These are phyloP conservation scores for Caenorhabditis sp. DNA, from an alignment of 2,888 invertebrate genomes.

Conservation along the genomic window DNA sequence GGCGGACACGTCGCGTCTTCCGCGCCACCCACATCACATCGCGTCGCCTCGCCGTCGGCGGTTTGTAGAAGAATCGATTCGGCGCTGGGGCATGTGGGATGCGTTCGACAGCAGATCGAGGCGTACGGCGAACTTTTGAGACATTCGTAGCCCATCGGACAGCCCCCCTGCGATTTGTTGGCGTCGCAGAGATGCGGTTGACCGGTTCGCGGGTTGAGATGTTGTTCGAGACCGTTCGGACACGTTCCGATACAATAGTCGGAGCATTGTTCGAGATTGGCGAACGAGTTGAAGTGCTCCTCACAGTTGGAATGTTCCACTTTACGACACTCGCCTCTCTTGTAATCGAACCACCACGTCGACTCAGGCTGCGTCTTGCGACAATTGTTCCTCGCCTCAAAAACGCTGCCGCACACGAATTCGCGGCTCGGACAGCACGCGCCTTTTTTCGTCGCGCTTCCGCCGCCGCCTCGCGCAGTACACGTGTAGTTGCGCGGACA, in stretches of 20 bases:
- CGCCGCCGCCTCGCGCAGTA: conserved; percentile 36
- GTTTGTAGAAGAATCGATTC: conserved; percentile 43
- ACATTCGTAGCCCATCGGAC: conserved; percentile 59
- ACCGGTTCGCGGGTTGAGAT: conserved; percentile 45
- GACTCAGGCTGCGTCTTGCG: conserved; percentile 21
- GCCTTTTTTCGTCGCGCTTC: conserved; percentile 41
- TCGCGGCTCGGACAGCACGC: conserved; percentile 61
- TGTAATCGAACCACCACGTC: conserved; percentile 50
- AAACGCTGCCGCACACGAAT: conserved; percentile 52
- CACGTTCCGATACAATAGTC: conserved; percentile 59
- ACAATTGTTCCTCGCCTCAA: conserved; percentile 43
- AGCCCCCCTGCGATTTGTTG: conserved; percentile 43
- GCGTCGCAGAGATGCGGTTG: conserved; percentile 57
- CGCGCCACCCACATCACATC: conserved; percentile 19
- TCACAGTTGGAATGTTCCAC: conserved; percentile 41
- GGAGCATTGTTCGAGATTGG: conserved; percentile 58
- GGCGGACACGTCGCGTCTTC: conserved; percentile 35
- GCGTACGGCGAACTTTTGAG: conserved; percentile 50
- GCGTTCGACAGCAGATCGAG: conserved; percentile 54
- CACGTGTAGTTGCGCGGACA: conserved; percentile 60
- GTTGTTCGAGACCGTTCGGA: conserved; percentile 41
- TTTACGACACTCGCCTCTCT: conserved; percentile 47
- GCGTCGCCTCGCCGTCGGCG: conserved; percentile 19
- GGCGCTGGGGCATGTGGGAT: conserved; percentile 52
- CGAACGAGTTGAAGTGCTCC: conserved; percentile 60